Percentiles rank a stretch among this genome's conserved stretches.
Evolutionary conservation across 1,140 invertebrate genomes (phyloP).

Genomic region (Phocides pigmalion): DNA sequence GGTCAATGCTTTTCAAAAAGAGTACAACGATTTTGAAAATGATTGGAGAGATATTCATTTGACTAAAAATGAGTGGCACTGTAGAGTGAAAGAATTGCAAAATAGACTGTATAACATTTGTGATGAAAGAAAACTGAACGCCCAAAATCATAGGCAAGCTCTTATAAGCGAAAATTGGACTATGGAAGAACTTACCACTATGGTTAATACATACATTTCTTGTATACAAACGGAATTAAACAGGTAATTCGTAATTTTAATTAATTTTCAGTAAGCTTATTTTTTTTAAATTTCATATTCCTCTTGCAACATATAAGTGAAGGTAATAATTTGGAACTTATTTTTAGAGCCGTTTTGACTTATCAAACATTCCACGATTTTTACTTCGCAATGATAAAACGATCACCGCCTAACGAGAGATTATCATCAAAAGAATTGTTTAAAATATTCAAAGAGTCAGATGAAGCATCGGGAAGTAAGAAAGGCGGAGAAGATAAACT

Average conservation of each 20-base stretch:
- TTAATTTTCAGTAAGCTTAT: too few species aligned
- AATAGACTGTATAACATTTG: conserved; percentile 79
- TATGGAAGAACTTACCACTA: conserved; percentile 73
- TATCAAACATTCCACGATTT: conserved; percentile 84
- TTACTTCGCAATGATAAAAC: conserved; percentile 81
- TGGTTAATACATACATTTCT: conserved; percentile 83
- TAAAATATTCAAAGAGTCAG: conserved; percentile 63
- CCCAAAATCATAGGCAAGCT: conserved; percentile 76
- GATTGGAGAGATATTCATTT: conserved; percentile 82
- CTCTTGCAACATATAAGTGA: too few species aligned
- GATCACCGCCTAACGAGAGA: conserved; percentile 59
- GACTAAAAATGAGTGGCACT: conserved; percentile 78
- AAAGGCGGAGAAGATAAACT: conserved; percentile 71
- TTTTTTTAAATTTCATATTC: too few species aligned
- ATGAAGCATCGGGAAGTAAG: conserved; percentile 58
- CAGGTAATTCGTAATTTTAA: conserved; percentile 57
- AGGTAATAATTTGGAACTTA: neutral
- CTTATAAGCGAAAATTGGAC: conserved; percentile 84
- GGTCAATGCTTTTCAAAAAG: conserved; percentile 81
- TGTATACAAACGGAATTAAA: conserved; percentile 85
- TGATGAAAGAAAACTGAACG: conserved; percentile 79
- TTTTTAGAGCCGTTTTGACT: conserved; percentile 50
- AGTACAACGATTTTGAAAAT: conserved; percentile 84
- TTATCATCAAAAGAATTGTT: conserved; percentile 68
- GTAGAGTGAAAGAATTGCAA: conserved; percentile 70